phyloP scores from a whole-genome alignment of 2,797 vertebrate genomes.

The Notoglanidium macrostoma region DNA sequence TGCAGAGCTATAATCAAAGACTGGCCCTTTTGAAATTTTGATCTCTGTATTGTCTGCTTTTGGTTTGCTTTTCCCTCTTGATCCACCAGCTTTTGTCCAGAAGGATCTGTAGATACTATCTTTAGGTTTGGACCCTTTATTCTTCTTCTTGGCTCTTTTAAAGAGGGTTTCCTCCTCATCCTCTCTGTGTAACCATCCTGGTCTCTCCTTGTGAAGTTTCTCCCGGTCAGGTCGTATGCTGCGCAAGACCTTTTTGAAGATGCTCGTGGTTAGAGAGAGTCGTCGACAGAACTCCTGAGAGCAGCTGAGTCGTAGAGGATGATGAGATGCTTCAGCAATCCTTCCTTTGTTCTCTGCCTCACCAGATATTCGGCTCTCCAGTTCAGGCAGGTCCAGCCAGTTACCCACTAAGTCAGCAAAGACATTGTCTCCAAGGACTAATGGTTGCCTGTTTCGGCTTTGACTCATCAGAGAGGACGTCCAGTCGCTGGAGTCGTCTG shows the following conservation, averaged over 20 bases:
- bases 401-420: conserved; percentile 94
- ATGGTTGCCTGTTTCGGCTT: conserved; percentile 89
- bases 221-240: conserved; percentile 79
- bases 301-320: conserved; percentile 55
- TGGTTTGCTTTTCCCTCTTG: conserved; percentile 56
- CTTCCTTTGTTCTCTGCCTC: conserved; percentile 21
- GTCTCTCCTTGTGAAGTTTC: conserved; percentile 79
- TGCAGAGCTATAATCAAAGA: conserved; percentile 81
- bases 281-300: conserved; percentile 78
- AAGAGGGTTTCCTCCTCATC: conserved; percentile 67
- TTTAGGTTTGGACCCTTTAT: conserved; percentile 70
- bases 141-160: conserved; percentile 76
- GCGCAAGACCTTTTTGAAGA: conserved; percentile 84
- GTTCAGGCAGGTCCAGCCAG: conserved; percentile 93
- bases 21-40: conserved; percentile 3
- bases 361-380: conserved; percentile 56
- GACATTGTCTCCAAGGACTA: conserved; percentile 93
- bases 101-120: conserved; percentile 74
- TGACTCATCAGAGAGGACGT: conserved; percentile 87
- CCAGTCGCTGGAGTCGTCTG: conserved; percentile 84
- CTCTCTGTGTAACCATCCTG: conserved; percentile 71
- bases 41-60: conserved; percentile 46
- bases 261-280: conserved; percentile 79
- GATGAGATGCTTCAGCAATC: conserved; percentile 49
- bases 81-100: conserved; percentile 55